Evolutionary conservation across 2,113 vertebrate species (phyloP).

Genomic region (human (Homo sapiens)): GRCh38 chrX:130868001-130868500

Average conservation of each 20-base stretch:
- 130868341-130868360: not conserved
- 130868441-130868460: conserved; percentile 25
- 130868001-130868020: not conserved
- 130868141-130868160: not conserved
- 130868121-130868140: not conserved
- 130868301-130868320: not conserved
- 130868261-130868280: not conserved
- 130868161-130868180: not conserved
- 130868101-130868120: conserved; percentile 12
- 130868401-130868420: not conserved
- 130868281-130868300: not conserved
- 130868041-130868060: conserved; percentile 7
- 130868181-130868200: not conserved
- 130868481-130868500: not conserved
- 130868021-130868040: conserved; percentile 40
- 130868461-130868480: conserved; percentile 33
- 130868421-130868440: conserved; percentile 1
- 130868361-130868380: conserved; percentile 14
- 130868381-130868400: conserved; percentile 6
- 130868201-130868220: not conserved
- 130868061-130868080: conserved; percentile 38
- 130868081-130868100: not conserved
- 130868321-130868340: conserved; percentile 23
- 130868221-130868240: not conserved
- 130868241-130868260: not conserved